These are phyloP conservation scores for Drosophila nasuta DNA, from an alignment of 1,140 invertebrate species.

Conservation along the genomic window DNA sequence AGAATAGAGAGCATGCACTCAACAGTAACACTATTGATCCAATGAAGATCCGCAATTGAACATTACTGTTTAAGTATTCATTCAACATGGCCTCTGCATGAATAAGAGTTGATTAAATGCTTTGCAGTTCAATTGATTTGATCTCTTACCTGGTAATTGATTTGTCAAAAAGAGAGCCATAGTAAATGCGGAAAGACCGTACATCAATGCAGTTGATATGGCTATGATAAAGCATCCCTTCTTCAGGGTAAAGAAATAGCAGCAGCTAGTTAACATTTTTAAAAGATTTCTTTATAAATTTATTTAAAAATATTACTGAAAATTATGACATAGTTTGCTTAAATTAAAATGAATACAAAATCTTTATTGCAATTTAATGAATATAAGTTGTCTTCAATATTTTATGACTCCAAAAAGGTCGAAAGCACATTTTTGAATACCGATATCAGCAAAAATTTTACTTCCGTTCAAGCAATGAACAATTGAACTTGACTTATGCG, in stretches of 20 bases:
- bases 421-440: too few species aligned
- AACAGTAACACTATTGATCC: neutral
- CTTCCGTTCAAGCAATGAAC: neutral
- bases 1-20: neutral
- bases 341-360: too few species aligned
- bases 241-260: neutral
- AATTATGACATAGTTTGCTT: too few species aligned
- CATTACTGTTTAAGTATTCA: neutral
- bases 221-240: neutral
- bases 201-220: neutral
- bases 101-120: too few species aligned
- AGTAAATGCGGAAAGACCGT: neutral
- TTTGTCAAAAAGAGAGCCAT: neutral
- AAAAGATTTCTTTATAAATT: neutral
- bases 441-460: neutral
- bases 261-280: constrained; percentile 4
- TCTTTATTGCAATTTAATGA: too few species aligned
- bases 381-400: too few species aligned
- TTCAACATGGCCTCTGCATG: constrained; percentile 5
- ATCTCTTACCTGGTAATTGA: constrained; percentile 10
- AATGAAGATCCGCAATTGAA: neutral
- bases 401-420: too few species aligned
- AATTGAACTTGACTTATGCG: neutral
- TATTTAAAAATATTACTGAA: neutral
- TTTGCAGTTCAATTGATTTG: neutral